Percentiles rank a stretch among this genome's conserved stretches.
These are phyloP conservation scores for Antrozous pallidus DNA, from an alignment of 2,797 vertebrate species.

Conservation along the genomic window DNA sequence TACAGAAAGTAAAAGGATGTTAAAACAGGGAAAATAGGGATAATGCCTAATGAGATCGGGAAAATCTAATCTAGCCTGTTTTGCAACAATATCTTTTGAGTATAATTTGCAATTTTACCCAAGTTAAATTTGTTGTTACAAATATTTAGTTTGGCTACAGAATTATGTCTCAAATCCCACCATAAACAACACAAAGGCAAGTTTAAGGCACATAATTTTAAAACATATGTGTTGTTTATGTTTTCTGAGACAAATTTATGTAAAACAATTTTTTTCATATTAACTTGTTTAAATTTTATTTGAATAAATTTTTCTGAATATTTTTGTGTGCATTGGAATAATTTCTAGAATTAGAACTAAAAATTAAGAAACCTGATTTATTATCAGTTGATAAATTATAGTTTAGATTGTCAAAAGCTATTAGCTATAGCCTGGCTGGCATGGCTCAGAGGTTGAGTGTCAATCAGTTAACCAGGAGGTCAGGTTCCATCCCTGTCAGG, in stretches of 20 bases:
- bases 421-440: neutral
- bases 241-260: neutral
- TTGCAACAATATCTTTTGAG: slow-evolving; percentile 5
- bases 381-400: neutral
- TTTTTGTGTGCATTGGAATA: neutral
- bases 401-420: neutral
- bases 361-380: neutral
- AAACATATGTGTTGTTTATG: neutral
- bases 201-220: neutral
- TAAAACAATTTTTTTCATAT: neutral
- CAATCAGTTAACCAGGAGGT: too few species aligned
- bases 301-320: neutral
- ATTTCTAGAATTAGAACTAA: neutral
- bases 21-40: neutral
- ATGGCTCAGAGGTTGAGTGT: too few species aligned
- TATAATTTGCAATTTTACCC: neutral
- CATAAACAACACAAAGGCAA: neutral
- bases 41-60: neutral
- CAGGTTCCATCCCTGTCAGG: too few species aligned
- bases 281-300: neutral
- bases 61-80: neutral
- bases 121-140: neutral
- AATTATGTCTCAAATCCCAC: neutral
- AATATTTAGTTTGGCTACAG: neutral
- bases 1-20: neutral